A percentile compares a stretch with the other conserved stretches of the same genome.
phyloP scores from a whole-genome alignment of 2,888 invertebrate species.

The Meganola albula region DNA sequence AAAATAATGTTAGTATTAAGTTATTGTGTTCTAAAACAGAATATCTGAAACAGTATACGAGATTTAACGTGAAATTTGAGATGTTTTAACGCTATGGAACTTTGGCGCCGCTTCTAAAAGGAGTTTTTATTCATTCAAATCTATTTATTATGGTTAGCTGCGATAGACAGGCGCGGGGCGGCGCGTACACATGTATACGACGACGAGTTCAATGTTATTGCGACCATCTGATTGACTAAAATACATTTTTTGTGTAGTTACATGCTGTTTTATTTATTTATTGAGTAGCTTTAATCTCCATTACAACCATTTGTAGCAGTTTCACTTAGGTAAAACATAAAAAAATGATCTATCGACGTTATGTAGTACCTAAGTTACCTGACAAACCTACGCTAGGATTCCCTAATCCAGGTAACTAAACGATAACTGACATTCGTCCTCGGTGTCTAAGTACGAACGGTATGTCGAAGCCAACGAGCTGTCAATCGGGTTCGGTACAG shows the following conservation, averaged over 20 bases:
- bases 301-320: no score
- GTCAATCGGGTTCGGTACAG: no score
- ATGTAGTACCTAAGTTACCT: no score
- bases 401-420: no score
- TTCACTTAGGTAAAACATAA: no score
- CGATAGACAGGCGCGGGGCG: slow-evolving; percentile 37
- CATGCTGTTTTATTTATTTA: slow-evolving; percentile 45
- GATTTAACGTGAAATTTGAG: slow-evolving; percentile 49
- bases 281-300: no score
- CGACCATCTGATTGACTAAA: slow-evolving; percentile 72
- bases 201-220: slow-evolving; percentile 71
- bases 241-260: slow-evolving; percentile 78
- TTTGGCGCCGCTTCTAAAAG: slow-evolving; percentile 47
- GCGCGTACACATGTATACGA: slow-evolving; percentile 72
- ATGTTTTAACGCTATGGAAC: slow-evolving; percentile 52
- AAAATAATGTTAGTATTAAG: slow-evolving; percentile 57
- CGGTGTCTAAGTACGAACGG: no score
- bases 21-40: slow-evolving; percentile 73
- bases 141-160: slow-evolving; percentile 37
- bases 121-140: slow-evolving; percentile 38
- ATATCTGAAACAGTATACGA: slow-evolving; percentile 78
- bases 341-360: no score
- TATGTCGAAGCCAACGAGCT: no score
- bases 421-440: no score
- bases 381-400: no score